Evolutionary conservation across 2,113 vertebrate species (phyloP).

Genomic region (Callionymus lyra): DNA sequence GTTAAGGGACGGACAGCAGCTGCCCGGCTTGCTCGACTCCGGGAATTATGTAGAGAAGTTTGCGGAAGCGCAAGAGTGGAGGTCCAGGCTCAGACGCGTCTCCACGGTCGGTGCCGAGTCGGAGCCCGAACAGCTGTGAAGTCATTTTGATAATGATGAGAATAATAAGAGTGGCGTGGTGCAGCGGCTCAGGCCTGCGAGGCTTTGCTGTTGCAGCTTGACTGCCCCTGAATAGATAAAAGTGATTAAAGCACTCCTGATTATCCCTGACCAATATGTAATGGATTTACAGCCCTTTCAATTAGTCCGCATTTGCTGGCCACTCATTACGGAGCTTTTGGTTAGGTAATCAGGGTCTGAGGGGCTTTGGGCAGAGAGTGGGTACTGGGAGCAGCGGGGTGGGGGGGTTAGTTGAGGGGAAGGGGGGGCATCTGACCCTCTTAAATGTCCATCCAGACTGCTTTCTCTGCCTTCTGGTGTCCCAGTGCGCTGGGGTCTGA

Average conservation of each 20-base stretch:
- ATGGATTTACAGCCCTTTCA: constrained; percentile 99
- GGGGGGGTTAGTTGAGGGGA: constrained; percentile 5
- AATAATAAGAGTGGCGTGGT: constrained; percentile 79
- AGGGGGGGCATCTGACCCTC: constrained; percentile 74
- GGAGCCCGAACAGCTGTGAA: constrained; percentile 92
- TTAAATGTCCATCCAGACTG: constrained; percentile 54
- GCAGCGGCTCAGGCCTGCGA: constrained; percentile 61
- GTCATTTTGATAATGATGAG: constrained; percentile 99
- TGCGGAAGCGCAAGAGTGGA: too few relatives aligned
- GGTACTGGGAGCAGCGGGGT: constrained; percentile 37
- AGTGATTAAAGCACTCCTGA: constrained; percentile 99
- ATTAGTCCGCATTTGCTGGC: constrained; percentile 98
- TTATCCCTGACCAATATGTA: constrained; percentile 99
- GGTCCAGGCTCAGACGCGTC: too few relatives aligned
- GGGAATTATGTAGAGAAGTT: constrained; percentile 21
- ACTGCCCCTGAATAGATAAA: constrained; percentile 98
- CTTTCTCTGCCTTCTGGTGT: constrained; percentile 22
- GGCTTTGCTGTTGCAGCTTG: constrained; percentile 94
- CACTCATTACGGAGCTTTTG: constrained; percentile 97
- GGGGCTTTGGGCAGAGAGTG: constrained; percentile 64
- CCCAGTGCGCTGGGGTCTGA: constrained; percentile 41
- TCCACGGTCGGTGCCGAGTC: constrained; percentile 75
- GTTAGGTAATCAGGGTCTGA: constrained; percentile 91
- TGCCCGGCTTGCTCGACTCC: constrained; percentile 30
- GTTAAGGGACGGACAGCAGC: constrained; percentile 13